A percentile compares a stretch with the other conserved stretches of the same genome.
Evolutionary conservation across 2,888 invertebrate genomes (phyloP).

Genomic region (Adelognathus sp.): DNA sequence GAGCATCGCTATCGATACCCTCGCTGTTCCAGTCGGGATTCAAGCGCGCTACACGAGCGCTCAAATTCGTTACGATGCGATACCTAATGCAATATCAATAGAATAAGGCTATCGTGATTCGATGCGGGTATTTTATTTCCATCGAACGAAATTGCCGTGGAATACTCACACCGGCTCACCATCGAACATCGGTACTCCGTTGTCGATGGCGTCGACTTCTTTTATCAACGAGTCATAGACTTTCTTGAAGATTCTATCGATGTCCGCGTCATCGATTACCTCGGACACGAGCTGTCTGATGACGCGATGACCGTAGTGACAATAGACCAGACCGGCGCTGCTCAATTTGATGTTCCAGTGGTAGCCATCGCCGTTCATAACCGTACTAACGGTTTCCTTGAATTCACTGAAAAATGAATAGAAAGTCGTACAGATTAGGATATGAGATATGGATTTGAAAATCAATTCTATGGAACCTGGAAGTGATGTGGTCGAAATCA

Average conservation of each 20-base stretch:
- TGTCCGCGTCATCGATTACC: constrained; percentile 81
- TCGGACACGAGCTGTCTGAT: constrained; percentile 84
- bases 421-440: not conserved
- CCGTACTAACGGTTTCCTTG: constrained; percentile 69
- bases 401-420: constrained; percentile 67
- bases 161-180: constrained; percentile 83
- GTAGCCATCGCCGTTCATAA: constrained; percentile 74
- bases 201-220: constrained; percentile 98
- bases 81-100: constrained; percentile 82
- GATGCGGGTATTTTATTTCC: not conserved
- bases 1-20: constrained; percentile 82
- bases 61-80: constrained; percentile 90
- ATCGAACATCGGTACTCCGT: constrained; percentile 93
- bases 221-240: constrained; percentile 94
- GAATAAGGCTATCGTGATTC: no score
- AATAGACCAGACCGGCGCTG: constrained; percentile 96
- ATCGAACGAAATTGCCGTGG: not conserved
- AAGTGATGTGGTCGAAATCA: no score
- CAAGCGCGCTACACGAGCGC: constrained; percentile 88
- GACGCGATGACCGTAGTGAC: constrained; percentile 93
- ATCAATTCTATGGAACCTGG: no score
- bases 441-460: no score
- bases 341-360: constrained; percentile 88
- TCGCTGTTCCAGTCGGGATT: constrained; percentile 93
- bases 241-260: constrained; percentile 85